Evolutionary conservation across 2,888 invertebrate species (phyloP).

Genomic region (Erebia palarica): DNA sequence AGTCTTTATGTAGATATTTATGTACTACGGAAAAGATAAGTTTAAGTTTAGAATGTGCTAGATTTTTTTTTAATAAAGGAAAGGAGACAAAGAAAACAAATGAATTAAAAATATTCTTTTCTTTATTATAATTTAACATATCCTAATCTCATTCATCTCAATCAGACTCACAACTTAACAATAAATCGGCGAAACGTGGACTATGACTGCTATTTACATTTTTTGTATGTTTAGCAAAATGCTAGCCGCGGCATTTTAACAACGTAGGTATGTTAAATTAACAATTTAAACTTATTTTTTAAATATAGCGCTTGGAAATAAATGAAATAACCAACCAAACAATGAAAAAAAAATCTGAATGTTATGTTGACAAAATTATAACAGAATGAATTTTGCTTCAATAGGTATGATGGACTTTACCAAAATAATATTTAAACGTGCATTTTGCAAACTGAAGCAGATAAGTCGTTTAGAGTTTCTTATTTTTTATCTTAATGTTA

Average conservation of each 20-base stretch:
- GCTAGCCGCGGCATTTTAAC: slow-evolving; percentile 12
- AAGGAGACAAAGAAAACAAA: slow-evolving; percentile 36
- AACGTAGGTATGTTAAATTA: neutral
- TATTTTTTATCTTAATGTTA: neutral
- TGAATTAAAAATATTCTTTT: slow-evolving; percentile 73
- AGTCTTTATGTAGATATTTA: neutral
- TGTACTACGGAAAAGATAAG: no score
- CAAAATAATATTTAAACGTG: no score
- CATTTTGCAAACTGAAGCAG: no score
- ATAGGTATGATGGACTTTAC: no score
- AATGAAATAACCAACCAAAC: no score
- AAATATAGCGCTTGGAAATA: no score
- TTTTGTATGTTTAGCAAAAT: slow-evolving; percentile 7
- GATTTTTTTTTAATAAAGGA: slow-evolving; percentile 33
- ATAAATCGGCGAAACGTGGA: slow-evolving; percentile 62
- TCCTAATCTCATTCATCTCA: slow-evolving; percentile 72
- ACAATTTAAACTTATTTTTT: slow-evolving; percentile 14
- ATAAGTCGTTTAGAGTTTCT: neutral
- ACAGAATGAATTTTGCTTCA: no score
- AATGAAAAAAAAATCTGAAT: no score
- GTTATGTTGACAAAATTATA: no score
- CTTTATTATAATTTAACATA: slow-evolving; percentile 78
- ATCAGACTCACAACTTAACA: slow-evolving; percentile 60
- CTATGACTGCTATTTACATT: slow-evolving; percentile 62
- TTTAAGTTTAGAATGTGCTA: slow-evolving; percentile 9